These are phyloP conservation scores for Mustela lutreola DNA, from an alignment of 2,113 vertebrate genomes.

Conservation along the genomic window DNA sequence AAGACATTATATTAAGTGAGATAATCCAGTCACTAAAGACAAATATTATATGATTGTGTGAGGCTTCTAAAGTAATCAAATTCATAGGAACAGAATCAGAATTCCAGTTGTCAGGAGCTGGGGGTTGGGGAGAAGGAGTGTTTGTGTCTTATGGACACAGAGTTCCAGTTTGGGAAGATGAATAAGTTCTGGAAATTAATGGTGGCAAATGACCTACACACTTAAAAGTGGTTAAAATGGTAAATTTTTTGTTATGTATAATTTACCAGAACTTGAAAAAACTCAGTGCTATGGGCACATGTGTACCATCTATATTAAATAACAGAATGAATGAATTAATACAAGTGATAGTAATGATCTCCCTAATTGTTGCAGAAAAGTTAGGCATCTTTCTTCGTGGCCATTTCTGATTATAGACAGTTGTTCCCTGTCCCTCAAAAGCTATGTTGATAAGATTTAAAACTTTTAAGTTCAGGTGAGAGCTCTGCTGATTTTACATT, in stretches of 20 bases:
- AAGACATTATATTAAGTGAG: background rate
- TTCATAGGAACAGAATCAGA: background rate
- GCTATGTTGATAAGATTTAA: background rate
- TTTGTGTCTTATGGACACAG: background rate
- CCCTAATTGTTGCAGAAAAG: background rate
- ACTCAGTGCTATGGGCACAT: background rate
- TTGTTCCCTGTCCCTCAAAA: background rate
- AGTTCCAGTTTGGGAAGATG: background rate
- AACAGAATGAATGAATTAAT: background rate
- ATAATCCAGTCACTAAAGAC: background rate
- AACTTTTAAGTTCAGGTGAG: background rate
- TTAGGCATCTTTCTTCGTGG: background rate
- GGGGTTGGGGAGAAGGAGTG: fast-evolving
- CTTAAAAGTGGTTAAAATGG: background rate
- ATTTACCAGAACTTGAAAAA: background rate
- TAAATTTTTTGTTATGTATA: background rate
- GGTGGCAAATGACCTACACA: fast-evolving
- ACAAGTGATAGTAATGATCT: background rate
- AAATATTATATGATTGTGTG: background rate
- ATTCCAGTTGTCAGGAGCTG: background rate
- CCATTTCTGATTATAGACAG: background rate
- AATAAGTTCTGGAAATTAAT: background rate
- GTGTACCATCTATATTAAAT: background rate
- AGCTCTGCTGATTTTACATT: slow-evolving; percentile 33
- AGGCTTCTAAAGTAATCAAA: background rate